phyloP scores from a whole-genome alignment of 2,888 invertebrate species.

The Idaea biselata region DNA sequence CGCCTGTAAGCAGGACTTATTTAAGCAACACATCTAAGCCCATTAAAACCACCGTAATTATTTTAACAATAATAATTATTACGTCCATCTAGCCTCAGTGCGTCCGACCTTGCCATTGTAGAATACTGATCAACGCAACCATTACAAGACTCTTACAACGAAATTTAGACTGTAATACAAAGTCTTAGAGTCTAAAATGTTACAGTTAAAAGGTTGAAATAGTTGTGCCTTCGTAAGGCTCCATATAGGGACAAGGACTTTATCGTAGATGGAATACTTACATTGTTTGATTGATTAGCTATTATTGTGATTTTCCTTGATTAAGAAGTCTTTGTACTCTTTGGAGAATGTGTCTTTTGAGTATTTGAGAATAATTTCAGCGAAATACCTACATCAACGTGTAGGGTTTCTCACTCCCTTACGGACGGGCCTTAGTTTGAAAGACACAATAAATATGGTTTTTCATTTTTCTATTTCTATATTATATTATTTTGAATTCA shows the following conservation, averaged over 20 bases:
- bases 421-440: no score
- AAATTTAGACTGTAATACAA: neutral
- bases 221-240: neutral
- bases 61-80: conserved; percentile 1
- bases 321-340: neutral
- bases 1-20: neutral
- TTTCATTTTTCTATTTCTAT: no score
- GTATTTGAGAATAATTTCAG: neutral
- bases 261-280: neutral
- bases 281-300: neutral
- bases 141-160: neutral
- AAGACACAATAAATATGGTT: no score
- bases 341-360: neutral
- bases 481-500: no score
- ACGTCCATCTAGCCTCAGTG: neutral
- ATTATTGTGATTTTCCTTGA: neutral
- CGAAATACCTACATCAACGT: no score
- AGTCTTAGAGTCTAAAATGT: neutral
- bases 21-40: neutral
- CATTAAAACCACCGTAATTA: neutral
- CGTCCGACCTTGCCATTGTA: neutral
- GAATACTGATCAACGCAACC: neutral
- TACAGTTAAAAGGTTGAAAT: neutral
- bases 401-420: no score
- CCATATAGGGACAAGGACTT: neutral